Evolutionary conservation across 2,113 vertebrate genomes (phyloP).

Genomic region (Nannobrachium achirus): DNA sequence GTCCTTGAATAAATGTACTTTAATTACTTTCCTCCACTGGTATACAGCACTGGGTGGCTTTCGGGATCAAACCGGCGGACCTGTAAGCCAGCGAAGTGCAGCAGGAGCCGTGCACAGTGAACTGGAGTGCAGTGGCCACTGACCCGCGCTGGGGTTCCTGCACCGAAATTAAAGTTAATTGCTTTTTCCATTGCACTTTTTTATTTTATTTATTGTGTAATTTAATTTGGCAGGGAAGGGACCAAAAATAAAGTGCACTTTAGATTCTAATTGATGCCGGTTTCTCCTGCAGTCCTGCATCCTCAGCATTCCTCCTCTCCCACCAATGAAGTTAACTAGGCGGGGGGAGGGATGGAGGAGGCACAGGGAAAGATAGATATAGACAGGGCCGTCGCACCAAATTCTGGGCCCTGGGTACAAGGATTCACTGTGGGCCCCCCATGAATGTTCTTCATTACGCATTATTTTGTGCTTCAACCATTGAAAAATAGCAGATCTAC

Average conservation of each 20-base stretch:
- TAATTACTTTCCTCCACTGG: too few species aligned
- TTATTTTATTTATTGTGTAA: conserved; percentile 73
- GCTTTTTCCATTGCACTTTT: conserved; percentile 63
- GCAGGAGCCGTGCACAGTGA: conserved; percentile 24
- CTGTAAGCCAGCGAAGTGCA: conserved; percentile 6
- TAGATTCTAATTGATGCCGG: conserved; percentile 74
- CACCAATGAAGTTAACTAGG: conserved; percentile 66
- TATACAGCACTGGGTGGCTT: too few species aligned
- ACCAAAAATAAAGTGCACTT: conserved; percentile 77
- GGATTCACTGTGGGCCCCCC: too few species aligned
- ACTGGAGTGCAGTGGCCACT: conserved; percentile 35
- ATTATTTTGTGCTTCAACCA: too few species aligned
- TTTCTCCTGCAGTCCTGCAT: conserved; percentile 61
- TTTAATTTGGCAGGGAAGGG: conserved; percentile 73
- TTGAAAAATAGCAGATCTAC: too few species aligned
- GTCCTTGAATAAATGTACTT: too few species aligned
- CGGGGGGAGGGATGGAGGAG: conserved; percentile 36
- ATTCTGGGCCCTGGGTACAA: too few species aligned
- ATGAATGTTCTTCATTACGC: too few species aligned
- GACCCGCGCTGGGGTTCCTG: conserved; percentile 61
- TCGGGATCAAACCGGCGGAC: conserved; percentile 24
- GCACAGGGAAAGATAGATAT: conserved; percentile 18
- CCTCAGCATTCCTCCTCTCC: conserved; percentile 72
- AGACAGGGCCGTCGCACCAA: too few species aligned
- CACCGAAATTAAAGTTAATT: conserved; percentile 77